These are phyloP conservation scores for Agrilus biguttatus DNA, from an alignment of 2,888 invertebrate species.

Conservation along the genomic window DNA sequence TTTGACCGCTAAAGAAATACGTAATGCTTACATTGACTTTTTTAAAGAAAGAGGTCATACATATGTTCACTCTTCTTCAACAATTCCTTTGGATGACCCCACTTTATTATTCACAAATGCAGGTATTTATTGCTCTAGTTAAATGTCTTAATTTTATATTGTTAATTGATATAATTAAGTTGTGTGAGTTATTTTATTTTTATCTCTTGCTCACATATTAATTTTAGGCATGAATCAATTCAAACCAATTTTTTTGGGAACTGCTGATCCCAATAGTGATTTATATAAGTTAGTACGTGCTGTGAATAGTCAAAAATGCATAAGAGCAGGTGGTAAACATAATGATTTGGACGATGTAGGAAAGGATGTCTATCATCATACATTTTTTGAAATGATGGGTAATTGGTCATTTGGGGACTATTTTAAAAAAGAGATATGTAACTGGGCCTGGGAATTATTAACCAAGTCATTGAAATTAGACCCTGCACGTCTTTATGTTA, in stretches of 20 bases:
- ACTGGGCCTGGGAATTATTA: slow-evolving; percentile 96
- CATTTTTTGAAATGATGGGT: slow-evolving; percentile 99
- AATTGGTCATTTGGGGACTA: slow-evolving; percentile 99
- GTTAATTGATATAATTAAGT: too few relatives aligned
- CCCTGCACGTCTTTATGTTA: slow-evolving; percentile 84
- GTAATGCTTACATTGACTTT: slow-evolving; percentile 77
- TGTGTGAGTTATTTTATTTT: too few relatives aligned
- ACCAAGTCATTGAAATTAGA: slow-evolving; percentile 68
- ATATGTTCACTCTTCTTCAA: slow-evolving; percentile 95
- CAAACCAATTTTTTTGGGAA: slow-evolving; percentile 95
- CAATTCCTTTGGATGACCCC: slow-evolving; percentile 95
- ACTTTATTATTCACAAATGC: slow-evolving; percentile 96
- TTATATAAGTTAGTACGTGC: slow-evolving; percentile 80
- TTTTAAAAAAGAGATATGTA: slow-evolving; percentile 94
- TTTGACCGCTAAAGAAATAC: slow-evolving; percentile 64
- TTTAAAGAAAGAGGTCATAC: slow-evolving; percentile 76
- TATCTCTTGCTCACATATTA: too few relatives aligned
- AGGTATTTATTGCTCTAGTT: slow-evolving; percentile 24
- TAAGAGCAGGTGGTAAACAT: slow-evolving; percentile 98
- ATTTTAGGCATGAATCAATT: slow-evolving; percentile 82
- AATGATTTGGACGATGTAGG: slow-evolving; percentile 99
- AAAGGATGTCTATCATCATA: slow-evolving; percentile 99
- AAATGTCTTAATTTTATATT: slow-evolving; percentile 30
- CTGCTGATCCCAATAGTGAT: slow-evolving; percentile 91
- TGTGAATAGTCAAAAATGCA: slow-evolving; percentile 97